phyloP scores from a whole-genome alignment of 2,113 vertebrate genomes.

The Engystomops pustulosus region DNA sequence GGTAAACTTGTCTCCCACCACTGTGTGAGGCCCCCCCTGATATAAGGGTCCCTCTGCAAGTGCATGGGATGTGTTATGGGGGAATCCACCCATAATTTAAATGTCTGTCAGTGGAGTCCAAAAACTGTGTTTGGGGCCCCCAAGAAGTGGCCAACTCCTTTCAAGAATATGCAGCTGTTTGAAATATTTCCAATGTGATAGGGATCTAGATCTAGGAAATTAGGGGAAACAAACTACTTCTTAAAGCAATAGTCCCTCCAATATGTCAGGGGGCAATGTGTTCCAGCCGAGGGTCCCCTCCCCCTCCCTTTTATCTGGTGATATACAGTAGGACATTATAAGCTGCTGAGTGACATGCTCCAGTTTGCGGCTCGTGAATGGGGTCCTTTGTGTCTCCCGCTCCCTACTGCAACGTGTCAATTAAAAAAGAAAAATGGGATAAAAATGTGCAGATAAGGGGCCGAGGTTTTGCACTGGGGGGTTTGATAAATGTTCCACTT shows the following conservation, averaged over 20 bases:
- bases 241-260: not conserved
- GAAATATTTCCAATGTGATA: too few relatives aligned
- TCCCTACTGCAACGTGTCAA: not conserved
- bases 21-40: too few relatives aligned
- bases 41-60: too few relatives aligned
- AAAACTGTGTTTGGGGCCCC: too few relatives aligned
- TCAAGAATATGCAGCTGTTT: too few relatives aligned
- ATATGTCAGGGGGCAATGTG: not conserved
- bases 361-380: slow-evolving; percentile 15
- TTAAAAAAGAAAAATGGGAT: slow-evolving; percentile 23
- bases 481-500: slow-evolving; percentile 43
- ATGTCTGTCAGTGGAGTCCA: too few relatives aligned
- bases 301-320: slow-evolving; percentile 16
- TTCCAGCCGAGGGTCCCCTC: not conserved
- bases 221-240: not conserved
- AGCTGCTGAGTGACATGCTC: slow-evolving; percentile 11
- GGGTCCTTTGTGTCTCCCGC: not conserved
- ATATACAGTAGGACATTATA: slow-evolving; percentile 36
- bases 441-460: slow-evolving; percentile 37
- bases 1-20: too few relatives aligned
- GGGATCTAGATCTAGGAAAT: too few relatives aligned
- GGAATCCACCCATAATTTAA: too few relatives aligned
- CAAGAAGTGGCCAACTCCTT: too few relatives aligned
- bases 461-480: not conserved
- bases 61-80: too few relatives aligned